Base-by-base conservation (phyloP, 1,140 invertebrate genomes). In the Helicorthomorpha holstii region DNA sequence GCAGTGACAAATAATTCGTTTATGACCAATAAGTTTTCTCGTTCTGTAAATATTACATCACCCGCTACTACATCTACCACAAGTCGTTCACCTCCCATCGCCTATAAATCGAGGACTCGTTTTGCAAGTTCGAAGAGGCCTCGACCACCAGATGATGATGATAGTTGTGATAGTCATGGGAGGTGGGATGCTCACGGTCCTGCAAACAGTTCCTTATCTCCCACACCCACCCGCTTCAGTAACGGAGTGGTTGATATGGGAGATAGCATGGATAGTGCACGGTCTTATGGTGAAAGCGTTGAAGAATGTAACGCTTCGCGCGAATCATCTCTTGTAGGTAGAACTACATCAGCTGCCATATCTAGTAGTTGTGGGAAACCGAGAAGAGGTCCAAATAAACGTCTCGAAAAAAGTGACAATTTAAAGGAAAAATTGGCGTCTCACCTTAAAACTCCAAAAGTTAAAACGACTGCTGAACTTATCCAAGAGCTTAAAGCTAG, bases 381-480 rank as follows among this genome's bases (percentile, higher is more conserved):
- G 21, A 26, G 54, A 45, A 41, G 53, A 16, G 16, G 16, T 34
- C 16, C 29, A 16, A 16, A 46, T 24, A 21, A 2, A 1, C 54
- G 1, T 38, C 52, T 7, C 51, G 38, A 46, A 53, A 51, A 25
- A 29, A 26, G 41, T 14, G 51, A 52, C 34, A 48, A 7, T 21
- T 26, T 80, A 27, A 78, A 76, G 57, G 76, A 76, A 58, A 80
- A 79, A 62, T 64, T 80, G 55, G 77, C 75, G 29, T 74, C 75
- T 56, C 51, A 52, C 45, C 73, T 76, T 41, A 70, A 77, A 34
- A 78, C 74, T 58, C 75, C 79, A 54, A 78, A 85, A 70, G 71
- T 88, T 1, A 88, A 87, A 72, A 89, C 85, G 1, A 88, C 85
- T 23, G 82, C 85, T 59, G 81, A 89, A 63, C 63, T 89, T 21